Conservation (phyloP, 1,140 invertebrate species). For the Chelonus insularis region DNA sequence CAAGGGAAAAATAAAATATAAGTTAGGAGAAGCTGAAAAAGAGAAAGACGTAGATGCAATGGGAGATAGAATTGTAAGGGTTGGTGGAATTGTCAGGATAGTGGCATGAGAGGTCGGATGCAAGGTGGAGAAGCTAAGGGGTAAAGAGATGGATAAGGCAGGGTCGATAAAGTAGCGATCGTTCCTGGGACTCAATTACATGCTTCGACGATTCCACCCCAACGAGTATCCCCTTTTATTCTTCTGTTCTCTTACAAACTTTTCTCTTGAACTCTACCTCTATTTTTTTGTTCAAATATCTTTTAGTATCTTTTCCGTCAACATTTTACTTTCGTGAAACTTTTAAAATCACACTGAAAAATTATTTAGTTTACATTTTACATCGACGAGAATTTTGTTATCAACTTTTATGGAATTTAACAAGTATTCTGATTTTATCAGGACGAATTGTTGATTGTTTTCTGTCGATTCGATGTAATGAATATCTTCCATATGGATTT, state of each 20-base stretch:
- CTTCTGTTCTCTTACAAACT: background rate
- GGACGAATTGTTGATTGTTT: no score
- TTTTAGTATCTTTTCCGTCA: background rate
- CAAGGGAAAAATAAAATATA: background rate
- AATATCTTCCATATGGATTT: no score
- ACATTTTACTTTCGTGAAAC: background rate
- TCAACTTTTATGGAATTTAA: no score
- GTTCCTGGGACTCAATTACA: constrained; percentile 60
- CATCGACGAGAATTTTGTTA: no score
- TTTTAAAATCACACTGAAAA: no score
- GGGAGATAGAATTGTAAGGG: constrained; percentile 17
- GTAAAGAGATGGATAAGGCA: constrained; percentile 36
- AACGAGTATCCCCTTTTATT: constrained; percentile 18
- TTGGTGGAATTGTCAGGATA: constrained; percentile 3
- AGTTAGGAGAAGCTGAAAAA: background rate
- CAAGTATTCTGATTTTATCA: no score
- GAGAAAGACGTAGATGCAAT: constrained; percentile 3
- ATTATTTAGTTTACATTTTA: background rate
- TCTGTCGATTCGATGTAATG: no score
- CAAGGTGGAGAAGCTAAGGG: constrained; percentile 15
- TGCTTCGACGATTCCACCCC: constrained; percentile 47
- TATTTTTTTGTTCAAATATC: background rate
- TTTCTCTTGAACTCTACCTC: background rate
- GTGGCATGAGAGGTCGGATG: background rate
- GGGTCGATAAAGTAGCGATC: constrained; percentile 62